Evolutionary conservation across 2,888 invertebrate genomes (phyloP).

Genomic region (Drosophila siamana): DNA sequence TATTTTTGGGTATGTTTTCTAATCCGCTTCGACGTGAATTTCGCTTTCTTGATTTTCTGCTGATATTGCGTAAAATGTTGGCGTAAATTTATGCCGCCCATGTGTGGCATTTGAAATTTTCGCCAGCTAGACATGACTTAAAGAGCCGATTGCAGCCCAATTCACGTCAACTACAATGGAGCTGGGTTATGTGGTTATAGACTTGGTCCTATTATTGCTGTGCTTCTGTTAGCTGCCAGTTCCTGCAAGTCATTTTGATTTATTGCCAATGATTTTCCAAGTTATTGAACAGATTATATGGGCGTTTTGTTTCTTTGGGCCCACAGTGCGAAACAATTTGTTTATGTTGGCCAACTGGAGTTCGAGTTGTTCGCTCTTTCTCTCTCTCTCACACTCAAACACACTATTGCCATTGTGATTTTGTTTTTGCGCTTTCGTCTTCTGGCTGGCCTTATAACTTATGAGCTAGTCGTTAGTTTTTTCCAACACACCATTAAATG

Average conservation of each 20-base stretch:
- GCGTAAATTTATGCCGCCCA: conserved; percentile 76
- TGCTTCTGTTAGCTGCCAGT: conserved; percentile 55
- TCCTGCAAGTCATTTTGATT: conserved; percentile 84
- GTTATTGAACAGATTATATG: conserved; percentile 84
- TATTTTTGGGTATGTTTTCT: conserved; percentile 5
- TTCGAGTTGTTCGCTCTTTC: conserved; percentile 10
- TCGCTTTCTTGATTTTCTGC: conserved; percentile 59
- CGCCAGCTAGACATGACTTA: conserved; percentile 38
- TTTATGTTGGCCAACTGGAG: conserved; percentile 56
- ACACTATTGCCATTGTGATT: conserved; percentile 19
- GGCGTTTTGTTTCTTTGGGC: conserved; percentile 69
- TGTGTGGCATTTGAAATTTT: conserved; percentile 75
- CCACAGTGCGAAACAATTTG: conserved; percentile 74
- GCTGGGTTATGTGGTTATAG: conserved; percentile 20
- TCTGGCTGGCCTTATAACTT: conserved; percentile 39
- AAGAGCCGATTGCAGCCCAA: conserved; percentile 49
- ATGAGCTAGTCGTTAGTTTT: conserved; percentile 56
- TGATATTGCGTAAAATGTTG: conserved; percentile 73
- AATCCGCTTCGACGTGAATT: not conserved
- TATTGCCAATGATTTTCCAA: conserved; percentile 84
- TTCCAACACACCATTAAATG: conserved; percentile 69
- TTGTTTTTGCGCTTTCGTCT: conserved; percentile 4
- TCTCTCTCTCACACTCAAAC: conserved; percentile 1
- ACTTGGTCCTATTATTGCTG: conserved; percentile 14
- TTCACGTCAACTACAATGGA: conserved; percentile 56